phyloP scores from a whole-genome alignment of 53 echinoderm and acorn worm genomes.

The Patiria pectinifera region DNA sequence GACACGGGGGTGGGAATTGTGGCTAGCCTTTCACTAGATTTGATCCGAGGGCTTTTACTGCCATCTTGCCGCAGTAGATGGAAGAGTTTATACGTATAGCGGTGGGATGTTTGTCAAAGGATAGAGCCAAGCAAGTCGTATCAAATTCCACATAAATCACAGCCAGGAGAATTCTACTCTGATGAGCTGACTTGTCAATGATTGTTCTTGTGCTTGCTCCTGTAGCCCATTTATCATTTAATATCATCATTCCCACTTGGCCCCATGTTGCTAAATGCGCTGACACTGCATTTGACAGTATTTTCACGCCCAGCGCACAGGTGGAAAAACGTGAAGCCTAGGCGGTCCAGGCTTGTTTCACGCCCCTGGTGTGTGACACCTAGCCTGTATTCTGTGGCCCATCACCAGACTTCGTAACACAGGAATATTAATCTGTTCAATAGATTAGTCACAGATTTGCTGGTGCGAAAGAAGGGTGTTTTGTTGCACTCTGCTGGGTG shows the following conservation, averaged over 20 bases:
- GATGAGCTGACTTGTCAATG: not conserved
- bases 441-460: conserved; percentile 54
- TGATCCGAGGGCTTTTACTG: conserved; percentile 43
- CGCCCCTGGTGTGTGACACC: conserved; percentile 40
- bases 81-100: not conserved
- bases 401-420: conserved; percentile 23
- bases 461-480: conserved; percentile 53
- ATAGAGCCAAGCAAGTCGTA: conserved; percentile 8
- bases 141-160: not conserved
- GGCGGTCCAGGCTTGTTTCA: conserved; percentile 17
- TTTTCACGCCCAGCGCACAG: conserved; percentile 50
- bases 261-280: conserved; percentile 36
- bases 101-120: conserved; percentile 30
- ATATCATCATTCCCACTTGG: conserved; percentile 28
- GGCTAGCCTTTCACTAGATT: conserved; percentile 51
- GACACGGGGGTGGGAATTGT: conserved; percentile 20
- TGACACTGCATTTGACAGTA: conserved; percentile 22
- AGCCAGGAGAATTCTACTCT: conserved; percentile 6
- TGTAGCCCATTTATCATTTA: conserved; percentile 3
- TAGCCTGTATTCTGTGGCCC: not conserved
- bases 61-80: conserved; percentile 16
- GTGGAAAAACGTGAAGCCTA: conserved; percentile 49
- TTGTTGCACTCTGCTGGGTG: conserved; percentile 51
- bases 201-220: not conserved
- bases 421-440: conserved; percentile 55